phyloP scores from a whole-genome alignment of 2,797 vertebrate species.

The Nyctalus aviator region DNA sequence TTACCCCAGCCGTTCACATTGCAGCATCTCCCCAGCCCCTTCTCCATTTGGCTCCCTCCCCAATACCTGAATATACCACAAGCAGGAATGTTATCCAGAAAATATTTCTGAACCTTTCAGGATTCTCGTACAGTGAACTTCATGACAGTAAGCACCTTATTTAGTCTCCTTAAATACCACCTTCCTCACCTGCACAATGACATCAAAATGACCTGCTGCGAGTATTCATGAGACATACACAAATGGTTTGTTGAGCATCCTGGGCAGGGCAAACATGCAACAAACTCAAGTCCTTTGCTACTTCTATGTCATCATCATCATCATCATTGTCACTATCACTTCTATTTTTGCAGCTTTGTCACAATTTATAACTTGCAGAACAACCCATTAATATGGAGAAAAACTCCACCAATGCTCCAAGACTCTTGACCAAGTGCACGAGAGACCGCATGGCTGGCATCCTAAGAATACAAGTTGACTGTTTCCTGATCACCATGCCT shows the following conservation, averaged over 20 bases:
- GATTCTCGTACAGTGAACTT: background rate
- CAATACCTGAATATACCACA: background rate
- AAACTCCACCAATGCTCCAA: background rate
- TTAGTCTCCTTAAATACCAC: background rate
- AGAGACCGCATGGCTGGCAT: background rate
- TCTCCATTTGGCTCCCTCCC: background rate
- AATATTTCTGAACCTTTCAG: background rate
- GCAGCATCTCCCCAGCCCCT: background rate
- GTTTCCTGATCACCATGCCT: background rate
- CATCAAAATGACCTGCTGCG: background rate
- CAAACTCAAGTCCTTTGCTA: background rate
- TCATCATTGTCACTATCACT: background rate
- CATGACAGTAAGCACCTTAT: background rate
- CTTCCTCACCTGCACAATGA: background rate
- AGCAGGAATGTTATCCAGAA: background rate
- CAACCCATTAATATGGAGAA: background rate
- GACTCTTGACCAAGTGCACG: background rate
- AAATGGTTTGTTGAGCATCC: background rate
- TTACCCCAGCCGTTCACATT: accelerated
- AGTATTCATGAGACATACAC: background rate
- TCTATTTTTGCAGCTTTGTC: background rate
- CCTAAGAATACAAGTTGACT: background rate
- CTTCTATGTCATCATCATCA: background rate
- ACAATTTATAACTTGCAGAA: background rate
- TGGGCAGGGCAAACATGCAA: background rate